phyloP scores from a whole-genome alignment of 1,140 invertebrate species.

The Papilio helenus region DNA sequence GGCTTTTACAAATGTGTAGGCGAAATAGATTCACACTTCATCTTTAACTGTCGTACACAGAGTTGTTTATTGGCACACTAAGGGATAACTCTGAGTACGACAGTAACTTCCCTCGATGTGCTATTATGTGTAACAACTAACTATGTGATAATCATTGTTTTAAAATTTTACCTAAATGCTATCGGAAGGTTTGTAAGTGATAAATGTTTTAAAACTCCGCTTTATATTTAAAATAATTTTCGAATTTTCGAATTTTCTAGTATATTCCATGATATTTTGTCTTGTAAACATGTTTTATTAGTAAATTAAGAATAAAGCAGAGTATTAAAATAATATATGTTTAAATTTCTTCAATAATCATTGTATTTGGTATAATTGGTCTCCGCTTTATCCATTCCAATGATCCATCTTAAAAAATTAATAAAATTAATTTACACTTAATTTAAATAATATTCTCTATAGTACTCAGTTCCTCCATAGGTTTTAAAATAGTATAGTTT shows the following conservation, averaged over 20 bases:
- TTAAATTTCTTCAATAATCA: neutral
- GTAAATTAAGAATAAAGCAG: neutral
- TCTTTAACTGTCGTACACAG: neutral
- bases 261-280: no score
- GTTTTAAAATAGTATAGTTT: no score
- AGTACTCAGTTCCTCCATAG: neutral
- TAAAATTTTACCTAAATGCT: neutral
- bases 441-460: neutral
- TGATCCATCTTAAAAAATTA: neutral
- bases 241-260: no score
- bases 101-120: neutral
- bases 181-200: constrained; percentile 31
- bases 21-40: neutral
- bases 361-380: neutral
- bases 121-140: constrained; percentile 11
- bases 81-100: neutral
- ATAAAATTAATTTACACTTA: neutral
- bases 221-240: no score
- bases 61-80: neutral
- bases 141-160: neutral
- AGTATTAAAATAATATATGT: neutral
- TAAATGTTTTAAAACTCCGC: neutral
- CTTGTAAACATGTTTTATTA: no score
- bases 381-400: neutral
- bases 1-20: constrained; percentile 11